These are phyloP conservation scores for Sanderia malayensis DNA, from an alignment of 30 jellyfish, hydroid and myxozoan species.

Conservation along the genomic window DNA sequence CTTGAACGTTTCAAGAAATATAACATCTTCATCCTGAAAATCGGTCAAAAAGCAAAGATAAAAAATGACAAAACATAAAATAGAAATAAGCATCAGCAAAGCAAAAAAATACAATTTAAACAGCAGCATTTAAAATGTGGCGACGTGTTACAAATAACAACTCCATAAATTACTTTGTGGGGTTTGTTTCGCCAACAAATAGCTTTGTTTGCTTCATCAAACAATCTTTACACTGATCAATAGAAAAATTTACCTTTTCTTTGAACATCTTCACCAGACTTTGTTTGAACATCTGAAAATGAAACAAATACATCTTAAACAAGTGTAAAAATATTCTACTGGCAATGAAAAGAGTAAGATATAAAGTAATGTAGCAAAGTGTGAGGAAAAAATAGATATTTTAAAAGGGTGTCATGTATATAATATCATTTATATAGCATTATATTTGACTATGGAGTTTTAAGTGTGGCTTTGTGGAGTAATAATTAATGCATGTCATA, in stretches of 20 bases:
- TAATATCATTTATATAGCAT: neutral
- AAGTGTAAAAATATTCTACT: neutral
- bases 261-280: constrained; percentile 59
- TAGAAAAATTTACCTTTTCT: constrained; percentile 45
- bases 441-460: neutral
- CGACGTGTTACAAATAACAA: neutral
- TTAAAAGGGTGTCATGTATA: neutral
- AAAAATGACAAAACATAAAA: neutral
- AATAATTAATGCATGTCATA: neutral
- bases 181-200: neutral
- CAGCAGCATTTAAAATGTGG: neutral
- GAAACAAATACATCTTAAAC: neutral
- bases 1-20: constrained; percentile 76
- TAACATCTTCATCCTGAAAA: constrained; percentile 78
- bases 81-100: no score
- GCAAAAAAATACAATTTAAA: neutral
- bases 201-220: neutral
- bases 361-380: neutral
- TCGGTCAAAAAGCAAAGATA: neutral
- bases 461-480: neutral
- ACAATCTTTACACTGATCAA: neutral
- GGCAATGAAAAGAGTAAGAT: neutral
- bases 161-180: neutral
- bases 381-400: neutral
- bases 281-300: constrained; percentile 59